Evolutionary conservation across 2,113 vertebrate species (phyloP).

Genomic region (Galbula dea): DNA sequence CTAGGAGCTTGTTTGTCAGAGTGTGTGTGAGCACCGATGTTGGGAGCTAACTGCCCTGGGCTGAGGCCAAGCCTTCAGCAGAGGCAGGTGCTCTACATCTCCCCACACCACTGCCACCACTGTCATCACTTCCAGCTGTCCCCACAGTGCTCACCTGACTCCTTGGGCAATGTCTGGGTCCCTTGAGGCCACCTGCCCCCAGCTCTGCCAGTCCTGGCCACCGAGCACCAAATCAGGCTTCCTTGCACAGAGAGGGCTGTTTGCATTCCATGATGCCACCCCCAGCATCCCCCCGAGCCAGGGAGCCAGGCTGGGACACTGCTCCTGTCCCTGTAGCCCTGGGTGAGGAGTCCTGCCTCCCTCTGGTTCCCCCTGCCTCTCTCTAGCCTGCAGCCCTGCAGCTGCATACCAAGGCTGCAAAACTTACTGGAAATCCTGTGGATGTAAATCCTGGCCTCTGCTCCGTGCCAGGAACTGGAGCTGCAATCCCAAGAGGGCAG

Average conservation of each 20-base stretch:
- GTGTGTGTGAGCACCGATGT: accelerated
- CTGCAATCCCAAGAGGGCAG: slow-evolving; percentile 45
- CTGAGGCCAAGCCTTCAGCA: neutral
- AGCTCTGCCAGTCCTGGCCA: neutral
- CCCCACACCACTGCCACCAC: accelerated
- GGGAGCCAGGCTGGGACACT: neutral
- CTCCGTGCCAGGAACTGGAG: slow-evolving; percentile 39
- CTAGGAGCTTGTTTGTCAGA: neutral
- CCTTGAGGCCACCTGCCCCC: too few relatives aligned
- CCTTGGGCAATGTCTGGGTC: accelerated
- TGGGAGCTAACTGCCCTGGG: neutral
- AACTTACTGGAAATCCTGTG: slow-evolving; percentile 60
- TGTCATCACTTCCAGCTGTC: neutral
- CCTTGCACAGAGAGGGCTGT: accelerated
- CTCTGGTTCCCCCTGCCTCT: neutral
- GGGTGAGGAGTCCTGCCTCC: accelerated
- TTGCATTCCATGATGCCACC: accelerated
- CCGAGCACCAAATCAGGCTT: neutral
- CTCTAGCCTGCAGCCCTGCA: neutral
- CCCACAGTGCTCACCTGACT: neutral
- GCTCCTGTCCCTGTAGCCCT: accelerated
- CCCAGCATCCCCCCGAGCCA: accelerated
- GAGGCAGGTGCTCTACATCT: neutral
- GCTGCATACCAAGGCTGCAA: slow-evolving; percentile 13
- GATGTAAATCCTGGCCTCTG: slow-evolving; percentile 17